Percentiles rank a stretch among this genome's conserved stretches.
Conservation (phyloP, 2,888 invertebrate genomes). For the Pristionchus maxplancki region DNA sequence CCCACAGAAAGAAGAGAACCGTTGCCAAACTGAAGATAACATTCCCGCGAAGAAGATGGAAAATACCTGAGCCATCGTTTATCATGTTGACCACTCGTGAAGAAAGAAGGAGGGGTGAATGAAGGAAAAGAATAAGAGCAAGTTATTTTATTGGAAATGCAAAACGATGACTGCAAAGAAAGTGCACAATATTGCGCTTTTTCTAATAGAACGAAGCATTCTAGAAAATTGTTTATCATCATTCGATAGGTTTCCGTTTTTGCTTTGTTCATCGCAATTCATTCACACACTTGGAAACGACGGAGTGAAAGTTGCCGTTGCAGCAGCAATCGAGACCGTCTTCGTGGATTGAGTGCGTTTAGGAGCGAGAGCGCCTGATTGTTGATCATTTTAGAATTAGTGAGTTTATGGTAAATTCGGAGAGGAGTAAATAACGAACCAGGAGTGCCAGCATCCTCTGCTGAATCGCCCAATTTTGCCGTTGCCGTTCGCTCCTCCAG, state of each 20-base stretch:
- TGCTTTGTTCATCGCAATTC: neutral
- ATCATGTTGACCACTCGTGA: neutral
- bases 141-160: neutral
- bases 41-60: too few relatives aligned
- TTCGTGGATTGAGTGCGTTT: neutral
- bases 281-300: neutral
- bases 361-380: neutral
- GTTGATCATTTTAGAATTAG: too few relatives aligned
- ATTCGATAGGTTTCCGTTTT: conserved; percentile 4
- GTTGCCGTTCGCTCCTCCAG: neutral
- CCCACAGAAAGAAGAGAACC: too few relatives aligned
- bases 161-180: too few relatives aligned
- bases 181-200: too few relatives aligned
- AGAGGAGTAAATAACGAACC: neutral
- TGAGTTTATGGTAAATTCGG: too few relatives aligned
- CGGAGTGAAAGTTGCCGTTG: neutral
- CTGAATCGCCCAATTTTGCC: neutral
- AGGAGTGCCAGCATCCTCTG: neutral
- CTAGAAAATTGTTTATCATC: neutral
- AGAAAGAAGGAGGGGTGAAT: neutral
- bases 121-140: neutral
- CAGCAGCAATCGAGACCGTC: neutral
- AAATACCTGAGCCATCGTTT: neutral
- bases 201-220: too few relatives aligned
- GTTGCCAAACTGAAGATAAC: too few relatives aligned